Percentiles rank a stretch among this genome's conserved stretches.
phyloP scores from a whole-genome alignment of 2,113 vertebrate species.

The Narcine bancroftii region DNA sequence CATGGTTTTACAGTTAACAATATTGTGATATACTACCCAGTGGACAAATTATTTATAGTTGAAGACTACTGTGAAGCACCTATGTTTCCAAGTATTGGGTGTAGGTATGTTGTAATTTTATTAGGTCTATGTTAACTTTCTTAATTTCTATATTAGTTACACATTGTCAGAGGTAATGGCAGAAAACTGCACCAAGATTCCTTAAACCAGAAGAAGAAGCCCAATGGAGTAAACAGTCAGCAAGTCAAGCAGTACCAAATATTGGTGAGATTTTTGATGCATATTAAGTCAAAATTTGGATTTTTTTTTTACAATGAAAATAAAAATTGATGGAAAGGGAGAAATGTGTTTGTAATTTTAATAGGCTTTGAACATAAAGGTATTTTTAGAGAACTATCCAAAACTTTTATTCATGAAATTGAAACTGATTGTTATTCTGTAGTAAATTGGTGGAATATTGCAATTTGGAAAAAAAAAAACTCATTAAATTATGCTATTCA shows the following conservation, averaged over 20 bases:
- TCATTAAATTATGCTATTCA: neutral
- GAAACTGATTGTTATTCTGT: neutral
- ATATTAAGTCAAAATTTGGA: neutral
- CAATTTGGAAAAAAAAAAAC: neutral
- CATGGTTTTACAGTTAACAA: neutral
- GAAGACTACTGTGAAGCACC: neutral
- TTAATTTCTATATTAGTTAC: slow-evolving; percentile 54
- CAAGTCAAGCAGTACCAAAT: slow-evolving; percentile 50
- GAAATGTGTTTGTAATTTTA: neutral
- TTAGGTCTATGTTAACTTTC: slow-evolving; percentile 16
- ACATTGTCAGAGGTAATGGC: slow-evolving; percentile 63
- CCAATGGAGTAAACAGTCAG: slow-evolving; percentile 60
- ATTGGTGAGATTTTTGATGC: slow-evolving; percentile 27
- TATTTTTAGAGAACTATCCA: too few species aligned
- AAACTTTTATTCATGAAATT: neutral
- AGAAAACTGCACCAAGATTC: slow-evolving; percentile 75
- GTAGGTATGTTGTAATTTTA: neutral
- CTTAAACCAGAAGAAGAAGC: slow-evolving; percentile 69
- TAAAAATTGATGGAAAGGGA: neutral
- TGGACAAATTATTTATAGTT: neutral
- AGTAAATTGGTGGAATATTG: neutral
- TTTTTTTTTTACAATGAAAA: neutral
- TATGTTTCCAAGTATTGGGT: neutral
- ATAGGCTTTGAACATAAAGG: neutral
- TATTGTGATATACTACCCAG: neutral